A percentile compares a stretch with the other conserved stretches of the same genome.
These are phyloP conservation scores for Heliothis peltigera DNA, from an alignment of 2,888 invertebrate species.

Conservation along the genomic window DNA sequence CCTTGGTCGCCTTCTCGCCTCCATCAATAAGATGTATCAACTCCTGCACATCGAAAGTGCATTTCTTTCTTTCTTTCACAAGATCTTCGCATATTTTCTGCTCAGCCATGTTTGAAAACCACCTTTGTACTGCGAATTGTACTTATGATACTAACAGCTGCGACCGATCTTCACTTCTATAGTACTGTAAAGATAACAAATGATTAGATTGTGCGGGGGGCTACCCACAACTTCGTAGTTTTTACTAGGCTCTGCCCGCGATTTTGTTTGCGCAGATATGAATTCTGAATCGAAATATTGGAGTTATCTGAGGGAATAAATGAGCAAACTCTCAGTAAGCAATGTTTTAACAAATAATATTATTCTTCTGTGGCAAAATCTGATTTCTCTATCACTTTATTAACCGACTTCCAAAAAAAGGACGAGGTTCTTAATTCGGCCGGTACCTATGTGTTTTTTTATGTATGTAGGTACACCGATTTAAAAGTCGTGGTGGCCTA, in stretches of 20 bases:
- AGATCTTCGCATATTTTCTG: conserved; percentile 91
- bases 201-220: conserved; percentile 40
- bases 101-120: conserved; percentile 61
- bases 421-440: too few relatives aligned
- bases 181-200: conserved; percentile 11
- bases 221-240: not conserved
- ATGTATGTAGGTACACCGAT: too few relatives aligned
- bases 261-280: not conserved
- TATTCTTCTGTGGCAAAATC: not conserved
- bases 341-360: too few relatives aligned
- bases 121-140: conserved; percentile 17
- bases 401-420: too few relatives aligned
- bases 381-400: not conserved
- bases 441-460: too few relatives aligned
- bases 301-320: not conserved
- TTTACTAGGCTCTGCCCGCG: not conserved
- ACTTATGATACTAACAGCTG: not conserved
- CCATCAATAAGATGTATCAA: conserved; percentile 94
- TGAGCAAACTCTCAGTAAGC: too few relatives aligned
- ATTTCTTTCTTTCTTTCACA: conserved; percentile 91
- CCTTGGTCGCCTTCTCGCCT: conserved; percentile 91
- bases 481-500: too few relatives aligned
- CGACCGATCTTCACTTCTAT: conserved; percentile 24
- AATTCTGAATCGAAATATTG: not conserved
- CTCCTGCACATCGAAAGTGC: conserved; percentile 92